Percentiles rank a stretch among this genome's conserved stretches.
Evolutionary conservation across 2,113 vertebrate species (phyloP).

Genomic region (Marmota monax): DNA sequence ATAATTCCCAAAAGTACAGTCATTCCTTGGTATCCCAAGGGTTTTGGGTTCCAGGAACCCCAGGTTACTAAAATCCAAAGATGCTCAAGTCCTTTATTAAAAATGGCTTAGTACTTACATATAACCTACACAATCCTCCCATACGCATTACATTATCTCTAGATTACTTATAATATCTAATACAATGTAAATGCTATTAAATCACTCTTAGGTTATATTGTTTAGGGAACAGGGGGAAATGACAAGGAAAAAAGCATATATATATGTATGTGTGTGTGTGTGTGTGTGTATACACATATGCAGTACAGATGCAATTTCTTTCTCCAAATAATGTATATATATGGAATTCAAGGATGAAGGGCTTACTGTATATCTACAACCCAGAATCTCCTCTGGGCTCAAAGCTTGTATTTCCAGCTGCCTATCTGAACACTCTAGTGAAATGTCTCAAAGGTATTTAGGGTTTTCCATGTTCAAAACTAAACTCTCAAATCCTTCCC

Average conservation of each 20-base stretch:
- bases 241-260: neutral
- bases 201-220: neutral
- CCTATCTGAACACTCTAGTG: neutral
- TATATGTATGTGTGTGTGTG: too few relatives aligned
- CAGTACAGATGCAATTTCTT: neutral
- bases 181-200: neutral
- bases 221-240: neutral
- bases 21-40: neutral
- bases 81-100: neutral
- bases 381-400: neutral
- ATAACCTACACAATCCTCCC: neutral
- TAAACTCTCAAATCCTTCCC: neutral
- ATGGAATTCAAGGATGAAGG: neutral
- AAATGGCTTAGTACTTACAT: neutral
- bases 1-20: neutral
- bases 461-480: constrained; percentile 19
- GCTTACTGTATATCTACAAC: neutral
- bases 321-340: neutral
- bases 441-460: constrained; percentile 49
- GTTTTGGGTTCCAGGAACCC: neutral
- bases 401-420: neutral
- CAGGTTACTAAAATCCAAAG: neutral
- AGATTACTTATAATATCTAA: neutral
- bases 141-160: neutral
- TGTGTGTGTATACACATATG: neutral